Base-by-base conservation (phyloP, 1,140 invertebrate genomes). In the Pachypeltis micranthus region DNA sequence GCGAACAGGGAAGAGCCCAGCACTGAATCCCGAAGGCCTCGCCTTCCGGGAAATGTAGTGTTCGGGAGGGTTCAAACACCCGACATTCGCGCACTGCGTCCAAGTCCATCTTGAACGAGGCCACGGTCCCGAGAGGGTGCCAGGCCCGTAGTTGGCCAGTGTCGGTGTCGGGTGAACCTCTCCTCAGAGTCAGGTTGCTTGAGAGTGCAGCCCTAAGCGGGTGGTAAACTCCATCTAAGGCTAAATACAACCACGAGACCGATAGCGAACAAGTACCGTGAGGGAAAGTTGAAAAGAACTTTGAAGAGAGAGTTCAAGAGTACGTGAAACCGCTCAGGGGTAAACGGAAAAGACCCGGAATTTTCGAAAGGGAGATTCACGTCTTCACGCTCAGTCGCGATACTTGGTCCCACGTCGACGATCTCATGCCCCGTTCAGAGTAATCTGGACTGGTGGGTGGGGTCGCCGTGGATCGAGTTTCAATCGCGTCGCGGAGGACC, bases 201-300 rank as follows among this genome's bases (percentile, higher is more conserved):
- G 86, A 80, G 81, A 88, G 77, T 86, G 85, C 85, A 88, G 85
- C 85, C 80, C 83, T 80, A 88, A 88, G 80, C 74, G 77, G 83
- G 85, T 85, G 84, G 83, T 87, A 87, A 85, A 86, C 80, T 85
- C 80, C 85, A 85, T 85, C 85, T 84, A 89, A 88, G 81, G 83
- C 85, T 88, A 88, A 89, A 88, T 88, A 88, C 79, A 66, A 75
- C 77, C 80, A 79, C 78, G 85, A 88, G 84, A 85, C 85, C 85
- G 85, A 90, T 87, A 90, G 86, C 82, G 79, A 85, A 90, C 85
- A 88, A 90, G 86, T 90, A 89, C 85, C 83, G 86, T 86, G 85
- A 89, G 83, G 87, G 85, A 89, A 90, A 88, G 85, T 84, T 88
- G 85, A 84, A 88, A 88, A 88, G 84, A 80, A 87, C 84, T 87